Evolutionary conservation across 2,113 vertebrate genomes (phyloP), one percentile per base, ranked within the genome.

Genomic region (Zapus hudsonius): DNA sequence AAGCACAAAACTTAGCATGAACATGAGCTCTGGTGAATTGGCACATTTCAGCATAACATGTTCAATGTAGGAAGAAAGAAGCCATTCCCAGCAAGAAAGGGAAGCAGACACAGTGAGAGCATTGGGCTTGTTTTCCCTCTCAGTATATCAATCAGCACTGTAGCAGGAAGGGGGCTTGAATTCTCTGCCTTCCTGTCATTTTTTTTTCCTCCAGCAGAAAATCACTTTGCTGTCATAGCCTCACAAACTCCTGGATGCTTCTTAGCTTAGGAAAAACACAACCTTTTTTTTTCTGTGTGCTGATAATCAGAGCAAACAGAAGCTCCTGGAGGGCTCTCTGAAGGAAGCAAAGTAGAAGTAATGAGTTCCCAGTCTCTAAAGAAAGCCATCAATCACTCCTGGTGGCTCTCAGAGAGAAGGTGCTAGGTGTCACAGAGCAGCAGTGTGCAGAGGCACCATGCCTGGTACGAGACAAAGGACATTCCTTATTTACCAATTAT

Each of bases 261-360:
- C 44, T 67, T 74, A 74, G 40, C 57, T 91, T 84, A 11, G 40
- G 36, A 78, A 93, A 92, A 86, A 89, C 9, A 23, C 38, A 93
- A 25, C 29, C 12, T 13, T 38, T 90, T 95, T 13, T 38, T 90
- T 95, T 89, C 27, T 64, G 36, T 74, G 40, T 42, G 52, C 84
- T 84, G 84, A 92, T 93, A 89, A 89, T 93, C 66, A 80, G 80
- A 95, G 70, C 89, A 84, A 89, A 94, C 55, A 64, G 87, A 67
- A 92, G 38, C 73, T 82, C 85, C 80, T 92, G 44, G 17, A 82
- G 64, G 42, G 17, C 79, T 92, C 59, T 66, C 75, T 80, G n/a
- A 91, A 47, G 44, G 61, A 84, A 92, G 52, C 31, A 89, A 63
- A 88, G 89, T 44, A 82, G 27, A 74, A 47, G 52, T 64, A 81